Conservation (phyloP, 2,113 vertebrate species). For the Phycodurus eques region DNA sequence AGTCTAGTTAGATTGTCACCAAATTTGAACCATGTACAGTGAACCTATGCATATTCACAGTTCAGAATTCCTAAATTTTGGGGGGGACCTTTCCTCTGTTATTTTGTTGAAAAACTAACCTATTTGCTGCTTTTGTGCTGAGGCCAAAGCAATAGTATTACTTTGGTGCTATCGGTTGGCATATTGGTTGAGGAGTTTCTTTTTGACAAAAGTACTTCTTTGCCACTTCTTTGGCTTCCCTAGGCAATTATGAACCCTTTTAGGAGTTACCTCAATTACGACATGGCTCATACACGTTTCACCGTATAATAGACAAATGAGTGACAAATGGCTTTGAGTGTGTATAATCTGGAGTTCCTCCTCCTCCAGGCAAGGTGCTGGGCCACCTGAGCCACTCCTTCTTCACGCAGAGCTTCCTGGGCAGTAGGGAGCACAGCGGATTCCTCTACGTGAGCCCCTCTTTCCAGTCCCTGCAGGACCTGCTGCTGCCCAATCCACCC, state of each 20-base stretch:
- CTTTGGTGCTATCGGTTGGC: too few relatives aligned
- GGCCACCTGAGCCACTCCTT: conserved; percentile 95
- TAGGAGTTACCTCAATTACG: not conserved
- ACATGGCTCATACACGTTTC: not conserved
- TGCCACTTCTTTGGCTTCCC: not conserved
- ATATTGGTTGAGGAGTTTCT: not conserved
- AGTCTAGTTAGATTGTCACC: too few relatives aligned
- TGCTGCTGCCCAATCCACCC: conserved; percentile 90
- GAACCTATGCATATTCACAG: too few relatives aligned
- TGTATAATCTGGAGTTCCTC: not conserved
- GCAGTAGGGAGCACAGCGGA: conserved; percentile 94
- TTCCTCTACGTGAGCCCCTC: conserved; percentile 92
- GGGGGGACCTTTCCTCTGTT: too few relatives aligned
- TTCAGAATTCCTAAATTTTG: too few relatives aligned
- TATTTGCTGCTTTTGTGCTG: not conserved
- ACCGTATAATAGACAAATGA: too few relatives aligned
- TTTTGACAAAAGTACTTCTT: not conserved
- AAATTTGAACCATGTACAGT: too few relatives aligned
- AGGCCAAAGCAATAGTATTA: too few relatives aligned
- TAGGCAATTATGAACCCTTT: not conserved
- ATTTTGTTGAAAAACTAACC: too few relatives aligned
- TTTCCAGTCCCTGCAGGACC: conserved; percentile 94
- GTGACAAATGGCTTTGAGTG: not conserved
- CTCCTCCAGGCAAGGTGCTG: conserved; percentile 84
- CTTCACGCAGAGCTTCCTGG: conserved; percentile 94